A percentile compares a stretch with the other conserved stretches of the same genome.
Conservation (phyloP, 2,797 vertebrate genomes). For the Oreochromis grahami region DNA sequence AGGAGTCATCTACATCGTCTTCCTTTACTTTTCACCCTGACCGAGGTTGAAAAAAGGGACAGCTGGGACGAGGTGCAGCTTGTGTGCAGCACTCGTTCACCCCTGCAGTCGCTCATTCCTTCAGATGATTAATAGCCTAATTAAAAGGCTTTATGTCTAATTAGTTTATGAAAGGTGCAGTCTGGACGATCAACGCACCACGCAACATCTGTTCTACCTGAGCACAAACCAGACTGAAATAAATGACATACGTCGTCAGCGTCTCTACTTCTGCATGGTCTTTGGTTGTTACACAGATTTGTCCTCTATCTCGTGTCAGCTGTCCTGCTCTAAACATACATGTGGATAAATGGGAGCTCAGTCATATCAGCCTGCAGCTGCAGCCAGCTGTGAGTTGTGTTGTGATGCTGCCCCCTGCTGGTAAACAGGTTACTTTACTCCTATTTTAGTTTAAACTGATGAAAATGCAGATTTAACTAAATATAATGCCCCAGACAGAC, state of each 20-base stretch:
- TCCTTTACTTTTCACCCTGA: background rate
- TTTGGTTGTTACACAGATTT: background rate
- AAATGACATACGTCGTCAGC: background rate
- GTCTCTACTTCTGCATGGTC: fast-evolving
- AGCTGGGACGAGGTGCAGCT: background rate
- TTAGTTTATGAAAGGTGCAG: constrained; percentile 33
- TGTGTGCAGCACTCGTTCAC: background rate
- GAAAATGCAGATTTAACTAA: background rate
- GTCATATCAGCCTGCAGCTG: background rate
- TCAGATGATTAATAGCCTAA: constrained; percentile 49
- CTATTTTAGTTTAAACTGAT: background rate
- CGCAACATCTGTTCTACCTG: constrained; percentile 8
- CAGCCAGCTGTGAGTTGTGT: background rate
- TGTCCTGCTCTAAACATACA: background rate
- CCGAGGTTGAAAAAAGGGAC: background rate
- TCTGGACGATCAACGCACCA: constrained; percentile 4
- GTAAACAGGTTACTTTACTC: background rate
- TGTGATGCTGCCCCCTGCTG: constrained; percentile 45
- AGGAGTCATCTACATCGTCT: background rate
- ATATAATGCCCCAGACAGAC: background rate
- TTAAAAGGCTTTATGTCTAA: constrained; percentile 53
- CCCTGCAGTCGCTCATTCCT: constrained; percentile 14
- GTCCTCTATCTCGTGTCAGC: background rate
- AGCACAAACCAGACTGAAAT: background rate
- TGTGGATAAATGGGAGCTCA: background rate